Evolutionary conservation across 2,113 vertebrate genomes (phyloP).

Genomic region (Macquaria australasica): DNA sequence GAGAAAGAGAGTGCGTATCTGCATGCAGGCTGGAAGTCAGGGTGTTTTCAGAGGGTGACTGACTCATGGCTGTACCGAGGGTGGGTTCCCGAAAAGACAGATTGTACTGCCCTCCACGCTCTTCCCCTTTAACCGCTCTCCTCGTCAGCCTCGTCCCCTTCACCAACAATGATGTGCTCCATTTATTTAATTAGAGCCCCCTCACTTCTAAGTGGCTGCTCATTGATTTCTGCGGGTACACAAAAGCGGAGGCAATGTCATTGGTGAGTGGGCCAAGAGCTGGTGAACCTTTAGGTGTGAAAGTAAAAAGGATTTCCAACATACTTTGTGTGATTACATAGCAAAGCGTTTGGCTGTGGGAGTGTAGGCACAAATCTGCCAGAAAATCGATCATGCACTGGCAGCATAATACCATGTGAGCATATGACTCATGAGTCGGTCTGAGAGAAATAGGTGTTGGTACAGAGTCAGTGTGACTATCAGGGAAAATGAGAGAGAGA

Average conservation of each 20-base stretch:
- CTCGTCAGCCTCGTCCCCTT: background rate
- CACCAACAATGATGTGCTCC: constrained; percentile 26
- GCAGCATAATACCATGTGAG: constrained; percentile 54
- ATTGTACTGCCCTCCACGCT: constrained; percentile 17
- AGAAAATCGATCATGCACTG: constrained; percentile 59
- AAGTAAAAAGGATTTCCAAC: constrained; percentile 63
- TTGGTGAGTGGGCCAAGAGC: constrained; percentile 34
- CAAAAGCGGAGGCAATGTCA: constrained; percentile 53
- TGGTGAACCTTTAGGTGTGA: constrained; percentile 59
- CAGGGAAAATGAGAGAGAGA: constrained; percentile 43
- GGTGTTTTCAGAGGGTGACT: constrained; percentile 51
- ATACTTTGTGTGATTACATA: constrained; percentile 72
- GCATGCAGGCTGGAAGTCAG: constrained; percentile 12
- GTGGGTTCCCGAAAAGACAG: constrained; percentile 58
- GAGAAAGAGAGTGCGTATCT: constrained; percentile 33
- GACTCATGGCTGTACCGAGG: constrained; percentile 53
- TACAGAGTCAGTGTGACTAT: constrained; percentile 46
- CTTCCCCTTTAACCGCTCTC: background rate
- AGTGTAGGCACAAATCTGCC: constrained; percentile 59
- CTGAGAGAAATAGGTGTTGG: constrained; percentile 49
- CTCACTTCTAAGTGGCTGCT: constrained; percentile 59
- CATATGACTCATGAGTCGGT: constrained; percentile 59
- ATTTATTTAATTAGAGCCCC: constrained; percentile 76
- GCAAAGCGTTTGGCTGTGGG: constrained; percentile 43
- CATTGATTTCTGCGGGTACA: constrained; percentile 65